Evolutionary conservation across 30 jellyfish, hydroid and myxozoan genomes (phyloP).

Genomic region (Pseudorhiza aurosa): DNA sequence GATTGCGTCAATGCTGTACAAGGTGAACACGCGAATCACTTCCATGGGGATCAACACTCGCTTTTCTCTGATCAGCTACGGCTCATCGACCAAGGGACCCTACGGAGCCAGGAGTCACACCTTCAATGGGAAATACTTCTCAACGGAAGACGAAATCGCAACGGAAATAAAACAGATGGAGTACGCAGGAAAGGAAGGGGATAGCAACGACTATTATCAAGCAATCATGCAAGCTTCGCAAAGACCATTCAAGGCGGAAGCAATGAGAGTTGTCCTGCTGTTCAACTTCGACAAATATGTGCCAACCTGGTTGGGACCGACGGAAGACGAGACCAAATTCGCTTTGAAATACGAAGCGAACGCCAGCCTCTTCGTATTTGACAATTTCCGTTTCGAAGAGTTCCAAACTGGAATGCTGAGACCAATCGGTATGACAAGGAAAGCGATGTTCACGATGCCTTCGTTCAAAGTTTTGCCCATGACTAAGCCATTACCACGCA

Average conservation of each 20-base stretch:
- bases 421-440: conserved; percentile 74
- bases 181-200: conserved; percentile 67
- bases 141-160: conserved; percentile 47
- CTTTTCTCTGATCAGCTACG: conserved; percentile 93
- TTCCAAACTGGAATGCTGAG: conserved; percentile 45
- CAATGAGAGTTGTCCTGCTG: conserved; percentile 69
- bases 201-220: conserved; percentile 79
- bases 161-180: conserved; percentile 81
- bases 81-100: conserved; percentile 69
- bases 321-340: conserved; percentile 75
- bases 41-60: conserved; percentile 76
- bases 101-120: conserved; percentile 87
- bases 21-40: conserved; percentile 36
- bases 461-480: conserved; percentile 21
- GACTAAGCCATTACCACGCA: conserved; percentile 44
- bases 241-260: conserved; percentile 88
- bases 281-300: conserved; percentile 69
- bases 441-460: conserved; percentile 60
- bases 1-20: conserved; percentile 63
- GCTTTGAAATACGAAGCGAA: conserved; percentile 85
- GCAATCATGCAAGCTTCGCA: conserved; percentile 80
- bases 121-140: conserved; percentile 70
- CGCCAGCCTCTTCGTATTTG: conserved; percentile 90
- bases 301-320: conserved; percentile 73
- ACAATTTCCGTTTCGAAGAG: conserved; percentile 67